Conservation (phyloP, 2,113 vertebrate genomes). For the Promerops cafer region DNA sequence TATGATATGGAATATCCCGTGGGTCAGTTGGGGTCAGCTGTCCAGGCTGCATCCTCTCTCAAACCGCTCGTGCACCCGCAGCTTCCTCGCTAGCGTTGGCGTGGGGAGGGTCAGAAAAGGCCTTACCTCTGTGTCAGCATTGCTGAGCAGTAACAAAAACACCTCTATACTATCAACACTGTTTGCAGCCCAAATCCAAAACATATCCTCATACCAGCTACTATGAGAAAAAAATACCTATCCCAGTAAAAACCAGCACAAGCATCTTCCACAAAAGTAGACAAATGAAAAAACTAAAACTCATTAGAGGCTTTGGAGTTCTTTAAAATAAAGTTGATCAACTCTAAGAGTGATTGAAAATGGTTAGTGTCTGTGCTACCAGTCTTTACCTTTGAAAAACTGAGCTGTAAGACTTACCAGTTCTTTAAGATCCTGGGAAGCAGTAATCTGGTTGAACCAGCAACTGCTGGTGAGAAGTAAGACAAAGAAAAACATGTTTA, state of each 20-base stretch:
- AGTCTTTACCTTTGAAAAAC: background rate
- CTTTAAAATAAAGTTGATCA: background rate
- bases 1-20: background rate
- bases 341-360: background rate
- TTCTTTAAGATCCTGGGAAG: background rate
- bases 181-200: background rate
- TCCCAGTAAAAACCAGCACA: background rate
- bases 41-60: background rate
- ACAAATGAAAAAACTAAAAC: background rate
- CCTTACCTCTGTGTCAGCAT: background rate
- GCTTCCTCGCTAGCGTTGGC: rapidly evolving
- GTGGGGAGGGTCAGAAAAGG: background rate
- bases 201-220: background rate
- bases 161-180: too few relatives aligned
- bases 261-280: background rate
- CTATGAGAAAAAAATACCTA: background rate
- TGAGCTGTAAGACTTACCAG: background rate
- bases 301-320: background rate
- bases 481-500: background rate
- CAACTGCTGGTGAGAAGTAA: background rate
- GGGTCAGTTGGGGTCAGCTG: background rate
- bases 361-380: background rate
- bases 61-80: rapidly evolving
- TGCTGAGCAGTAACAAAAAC: background rate
- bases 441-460: background rate